Evolutionary conservation across 1,140 invertebrate genomes (phyloP), one percentile per base, ranked within the genome.

Genomic region (Notospermus geniculatus): DNA sequence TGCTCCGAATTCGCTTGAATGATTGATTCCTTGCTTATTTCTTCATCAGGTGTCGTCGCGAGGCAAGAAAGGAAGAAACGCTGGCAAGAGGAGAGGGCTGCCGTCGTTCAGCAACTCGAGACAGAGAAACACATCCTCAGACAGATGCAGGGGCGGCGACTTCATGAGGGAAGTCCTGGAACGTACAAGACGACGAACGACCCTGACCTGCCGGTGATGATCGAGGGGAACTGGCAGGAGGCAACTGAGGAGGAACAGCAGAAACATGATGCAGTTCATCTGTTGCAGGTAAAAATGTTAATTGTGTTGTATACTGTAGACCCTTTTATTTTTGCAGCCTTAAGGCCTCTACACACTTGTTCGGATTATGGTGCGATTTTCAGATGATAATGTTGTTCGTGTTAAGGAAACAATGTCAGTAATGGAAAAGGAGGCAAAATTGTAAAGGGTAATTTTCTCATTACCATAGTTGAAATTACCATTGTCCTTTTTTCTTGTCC

Each of bases 201-300:
- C 60, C 68, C 66, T 36, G 62, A 66, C 25, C 68, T 76, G 25
- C 80, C 80, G 4, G 78, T 82, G 2, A 64, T 80, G 1, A 69
- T 77, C 25, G 72, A 80, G 54, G 76, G 76, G n/a, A 70, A 77
- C 58, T 82, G 80, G 80, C 72, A 80, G 52, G 72, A 80, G 54
- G 63, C 71, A 1, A 73, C 78, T 17, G 60, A 72, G 22, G 72
- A 74, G 27, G 80, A 82, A 65, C 65, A 71, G 28, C 41, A 71
- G 25, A 78, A 76, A 64, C 76, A 79, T 57, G 70, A 77, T 46
- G 72, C 71, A 25, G 75, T 81, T 1, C 71, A 78, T 32, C 77
- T 76, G 65, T 62, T 81, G 50, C 69, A 80, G 75, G 79, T 80
- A 43, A 13, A 43, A 13, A 43, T 43, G 11, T 43, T 13, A 43